A percentile compares a stretch with the other conserved stretches of the same genome.
phyloP scores from a whole-genome alignment of 2,888 invertebrate species.

The Ormyrus labotus region DNA sequence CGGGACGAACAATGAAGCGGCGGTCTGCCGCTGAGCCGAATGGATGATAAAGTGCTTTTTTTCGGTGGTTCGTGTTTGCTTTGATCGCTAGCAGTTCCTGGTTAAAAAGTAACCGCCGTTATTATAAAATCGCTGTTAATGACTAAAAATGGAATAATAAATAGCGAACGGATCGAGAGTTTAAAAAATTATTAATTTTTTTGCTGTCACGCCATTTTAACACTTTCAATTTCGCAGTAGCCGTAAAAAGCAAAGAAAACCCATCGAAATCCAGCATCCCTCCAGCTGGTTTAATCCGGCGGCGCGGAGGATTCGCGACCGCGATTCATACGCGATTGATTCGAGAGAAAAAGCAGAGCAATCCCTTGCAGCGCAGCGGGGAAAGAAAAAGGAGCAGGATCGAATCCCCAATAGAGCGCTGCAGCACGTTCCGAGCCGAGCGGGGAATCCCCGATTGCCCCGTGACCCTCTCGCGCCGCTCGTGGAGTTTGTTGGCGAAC shows the following conservation, averaged over 20 bases:
- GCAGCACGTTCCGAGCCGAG: background rate
- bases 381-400: slow-evolving; percentile 18
- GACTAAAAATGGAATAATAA: too few relatives aligned
- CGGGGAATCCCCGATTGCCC: slow-evolving; percentile 56
- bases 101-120: too few relatives aligned
- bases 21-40: too few relatives aligned
- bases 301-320: background rate
- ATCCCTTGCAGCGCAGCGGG: too few relatives aligned
- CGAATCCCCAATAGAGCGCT: slow-evolving; percentile 59
- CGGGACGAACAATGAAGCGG: too few relatives aligned
- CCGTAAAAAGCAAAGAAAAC: background rate
- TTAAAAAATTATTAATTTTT: too few relatives aligned
- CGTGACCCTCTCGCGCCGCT: slow-evolving; percentile 58
- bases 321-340: slow-evolving; percentile 27
- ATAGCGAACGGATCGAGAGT: too few relatives aligned
- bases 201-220: background rate
- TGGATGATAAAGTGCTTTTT: too few relatives aligned
- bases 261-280: background rate
- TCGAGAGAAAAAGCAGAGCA: background rate
- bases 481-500: slow-evolving; percentile 66
- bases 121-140: too few relatives aligned
- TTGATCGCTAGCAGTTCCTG: too few relatives aligned
- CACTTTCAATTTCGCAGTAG: background rate
- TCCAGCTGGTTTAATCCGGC: background rate
- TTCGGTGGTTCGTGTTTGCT: too few relatives aligned